Percentiles rank a stretch among this genome's conserved stretches.
phyloP scores from a whole-genome alignment of 2,113 vertebrate species.

The Takifugu bimaculatus region DNA sequence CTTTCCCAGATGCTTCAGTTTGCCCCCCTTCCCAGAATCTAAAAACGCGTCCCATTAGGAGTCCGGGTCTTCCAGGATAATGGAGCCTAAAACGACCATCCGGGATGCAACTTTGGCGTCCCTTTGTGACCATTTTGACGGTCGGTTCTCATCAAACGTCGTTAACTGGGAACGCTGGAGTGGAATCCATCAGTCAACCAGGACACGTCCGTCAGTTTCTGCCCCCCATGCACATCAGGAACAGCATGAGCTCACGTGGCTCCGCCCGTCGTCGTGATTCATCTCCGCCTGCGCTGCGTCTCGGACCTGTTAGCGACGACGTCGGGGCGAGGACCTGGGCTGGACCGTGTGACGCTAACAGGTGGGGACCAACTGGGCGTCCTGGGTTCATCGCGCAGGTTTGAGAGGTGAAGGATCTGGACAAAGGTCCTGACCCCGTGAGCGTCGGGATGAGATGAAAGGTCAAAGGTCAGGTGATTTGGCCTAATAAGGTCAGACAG shows the following conservation, averaged over 20 bases:
- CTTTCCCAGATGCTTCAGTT: too few species aligned
- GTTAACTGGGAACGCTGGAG: too few species aligned
- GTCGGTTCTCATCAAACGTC: too few species aligned
- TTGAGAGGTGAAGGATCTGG: slow-evolving; percentile 10
- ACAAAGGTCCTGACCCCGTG: slow-evolving; percentile 36
- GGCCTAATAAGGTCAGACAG: slow-evolving; percentile 55
- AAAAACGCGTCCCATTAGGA: too few species aligned
- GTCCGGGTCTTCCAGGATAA: too few species aligned
- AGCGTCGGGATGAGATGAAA: slow-evolving; percentile 33
- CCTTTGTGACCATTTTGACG: neutral
- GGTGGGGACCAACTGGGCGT: slow-evolving; percentile 6
- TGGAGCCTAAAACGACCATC: too few species aligned
- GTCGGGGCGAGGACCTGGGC: slow-evolving; percentile 4
- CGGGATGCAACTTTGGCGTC: neutral
- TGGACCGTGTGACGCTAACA: slow-evolving; percentile 18
- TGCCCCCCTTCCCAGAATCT: too few species aligned
- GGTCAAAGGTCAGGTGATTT: slow-evolving; percentile 44
- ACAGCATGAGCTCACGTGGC: slow-evolving; percentile 30
- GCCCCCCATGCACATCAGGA: neutral
- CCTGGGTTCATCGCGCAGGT: slow-evolving; percentile 5
- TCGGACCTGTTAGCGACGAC: too few species aligned
- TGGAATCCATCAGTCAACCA: too few species aligned
- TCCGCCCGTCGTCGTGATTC: slow-evolving; percentile 23
- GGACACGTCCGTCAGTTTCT: neutral
- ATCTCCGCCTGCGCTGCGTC: slow-evolving; percentile 15